These are phyloP conservation scores for Drosophila athabasca DNA, from an alignment of 1,140 invertebrate species.

Conservation along the genomic window DNA sequence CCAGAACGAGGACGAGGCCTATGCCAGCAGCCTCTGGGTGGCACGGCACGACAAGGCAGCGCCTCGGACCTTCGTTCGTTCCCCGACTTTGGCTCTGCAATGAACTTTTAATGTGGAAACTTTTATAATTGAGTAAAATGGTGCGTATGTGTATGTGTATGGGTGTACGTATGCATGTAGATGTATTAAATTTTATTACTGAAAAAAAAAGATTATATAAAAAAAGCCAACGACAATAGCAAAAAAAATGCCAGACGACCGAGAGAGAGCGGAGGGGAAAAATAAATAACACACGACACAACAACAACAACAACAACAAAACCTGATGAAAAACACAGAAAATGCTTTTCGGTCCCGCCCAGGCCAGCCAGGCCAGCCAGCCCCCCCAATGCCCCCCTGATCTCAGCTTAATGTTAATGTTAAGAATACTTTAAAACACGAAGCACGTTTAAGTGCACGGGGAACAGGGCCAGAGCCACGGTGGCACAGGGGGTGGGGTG, in stretches of 20 bases:
- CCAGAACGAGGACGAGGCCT: constrained; percentile 33
- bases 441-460: constrained; percentile 76
- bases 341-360: constrained; percentile 48
- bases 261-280: constrained; percentile 5
- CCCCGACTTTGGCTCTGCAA: constrained; percentile 55
- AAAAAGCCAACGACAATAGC: constrained; percentile 50
- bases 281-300: constrained; percentile 50
- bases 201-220: constrained; percentile 39
- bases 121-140: constrained; percentile 84
- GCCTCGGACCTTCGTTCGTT: constrained; percentile 2
- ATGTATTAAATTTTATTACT: constrained; percentile 80
- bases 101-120: constrained; percentile 83
- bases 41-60: constrained; percentile 12
- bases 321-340: constrained; percentile 35
- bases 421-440: constrained; percentile 67
- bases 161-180: constrained; percentile 19
- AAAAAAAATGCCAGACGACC: constrained; percentile 3
- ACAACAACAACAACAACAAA: constrained; percentile 4
- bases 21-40: constrained; percentile 10
- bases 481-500: neutral
- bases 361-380: too few species aligned
- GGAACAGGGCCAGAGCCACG: constrained; percentile 1
- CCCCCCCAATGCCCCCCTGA: too few species aligned
- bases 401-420: constrained; percentile 40
- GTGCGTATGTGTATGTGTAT: constrained; percentile 35